These are phyloP conservation scores for Drosophila formosana DNA, from an alignment of 2,888 invertebrate species.

Conservation along the genomic window DNA sequence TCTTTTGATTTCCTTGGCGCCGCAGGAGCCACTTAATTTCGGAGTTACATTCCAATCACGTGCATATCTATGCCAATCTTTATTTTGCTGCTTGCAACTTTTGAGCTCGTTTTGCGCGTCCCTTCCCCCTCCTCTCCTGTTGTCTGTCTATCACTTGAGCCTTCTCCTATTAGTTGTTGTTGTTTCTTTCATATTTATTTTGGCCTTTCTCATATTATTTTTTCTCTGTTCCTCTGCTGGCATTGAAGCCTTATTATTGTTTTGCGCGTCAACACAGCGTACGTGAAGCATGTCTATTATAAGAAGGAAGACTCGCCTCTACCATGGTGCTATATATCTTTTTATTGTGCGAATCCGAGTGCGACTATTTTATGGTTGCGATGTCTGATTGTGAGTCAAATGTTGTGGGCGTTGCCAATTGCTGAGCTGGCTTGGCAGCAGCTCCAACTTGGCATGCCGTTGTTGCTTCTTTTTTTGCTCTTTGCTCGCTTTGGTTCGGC, in stretches of 20 bases:
- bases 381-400: conserved; percentile 33
- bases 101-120: conserved; percentile 46
- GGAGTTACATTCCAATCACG: conserved; percentile 81
- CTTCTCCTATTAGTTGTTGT: conserved; percentile 1
- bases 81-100: conserved; percentile 68
- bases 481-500: conserved; percentile 3
- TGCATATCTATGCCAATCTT: conserved; percentile 74
- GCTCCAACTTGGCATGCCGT: conserved; percentile 35
- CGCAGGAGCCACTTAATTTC: conserved; percentile 75
- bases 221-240: conserved; percentile 5
- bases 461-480: conserved; percentile 24
- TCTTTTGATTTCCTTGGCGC: conserved; percentile 55
- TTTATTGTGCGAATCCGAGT: conserved; percentile 28
- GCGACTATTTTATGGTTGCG: conserved; percentile 31
- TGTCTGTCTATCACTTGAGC: background rate
- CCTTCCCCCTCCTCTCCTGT: background rate
- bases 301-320: conserved; percentile 40
- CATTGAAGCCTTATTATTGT: conserved; percentile 58
- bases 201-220: conserved; percentile 6
- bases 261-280: conserved; percentile 51
- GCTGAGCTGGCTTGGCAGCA: conserved; percentile 46
- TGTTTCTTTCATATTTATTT: conserved; percentile 31
- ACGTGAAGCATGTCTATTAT: conserved; percentile 62
- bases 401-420: conserved; percentile 48
- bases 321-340: conserved; percentile 13